These are phyloP conservation scores for Norana najaformis DNA, from an alignment of 2,888 invertebrate genomes.

Conservation along the genomic window DNA sequence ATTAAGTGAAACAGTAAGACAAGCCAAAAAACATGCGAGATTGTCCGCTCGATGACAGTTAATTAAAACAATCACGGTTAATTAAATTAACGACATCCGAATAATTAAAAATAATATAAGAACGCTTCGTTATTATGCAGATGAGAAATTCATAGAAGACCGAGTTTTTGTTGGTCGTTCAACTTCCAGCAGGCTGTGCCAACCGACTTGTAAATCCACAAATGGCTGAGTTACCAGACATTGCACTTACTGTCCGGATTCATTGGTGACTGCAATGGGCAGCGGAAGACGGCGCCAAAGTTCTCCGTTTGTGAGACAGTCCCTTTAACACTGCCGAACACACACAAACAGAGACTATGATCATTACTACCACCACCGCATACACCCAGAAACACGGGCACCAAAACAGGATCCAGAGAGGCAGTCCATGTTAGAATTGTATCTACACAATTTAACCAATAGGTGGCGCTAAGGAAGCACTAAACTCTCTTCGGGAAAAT, in stretches of 20 bases:
- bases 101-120: background rate
- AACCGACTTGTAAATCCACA: background rate
- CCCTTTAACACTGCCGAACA: background rate
- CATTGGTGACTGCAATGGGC: background rate
- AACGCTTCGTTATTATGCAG: background rate
- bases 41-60: background rate
- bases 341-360: background rate
- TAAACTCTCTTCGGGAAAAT: no score
- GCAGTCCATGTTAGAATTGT: no score
- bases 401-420: no score
- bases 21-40: background rate
- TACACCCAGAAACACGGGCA: no score
- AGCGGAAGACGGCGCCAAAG: background rate
- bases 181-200: background rate
- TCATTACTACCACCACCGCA: no score
- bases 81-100: background rate
- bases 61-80: background rate
- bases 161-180: background rate
- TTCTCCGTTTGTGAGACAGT: slow-evolving; percentile 15
- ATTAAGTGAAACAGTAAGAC: background rate
- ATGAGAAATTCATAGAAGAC: slow-evolving; percentile 7
- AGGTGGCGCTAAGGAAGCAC: no score
- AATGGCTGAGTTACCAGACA: background rate
- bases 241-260: background rate
- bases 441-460: no score